Conservation (phyloP, 1,140 invertebrate genomes). For the Trypoxylus dichotomus region DNA sequence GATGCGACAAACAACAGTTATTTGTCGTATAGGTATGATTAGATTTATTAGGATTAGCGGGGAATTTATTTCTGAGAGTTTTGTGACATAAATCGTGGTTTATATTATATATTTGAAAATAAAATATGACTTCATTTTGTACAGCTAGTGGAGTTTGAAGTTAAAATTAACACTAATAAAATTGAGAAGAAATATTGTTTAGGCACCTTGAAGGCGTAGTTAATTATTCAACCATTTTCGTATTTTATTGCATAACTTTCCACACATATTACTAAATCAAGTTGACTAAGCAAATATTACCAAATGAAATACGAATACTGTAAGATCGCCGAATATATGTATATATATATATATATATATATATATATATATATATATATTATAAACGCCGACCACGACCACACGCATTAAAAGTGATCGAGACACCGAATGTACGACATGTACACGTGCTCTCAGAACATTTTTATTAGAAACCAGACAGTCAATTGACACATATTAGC, state of each 20-base stretch:
- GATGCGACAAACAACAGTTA: neutral
- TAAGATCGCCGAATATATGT: neutral
- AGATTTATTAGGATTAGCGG: neutral
- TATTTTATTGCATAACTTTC: neutral
- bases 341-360: too few species aligned
- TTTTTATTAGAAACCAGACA: constrained; percentile 34
- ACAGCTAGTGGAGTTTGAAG: too few species aligned
- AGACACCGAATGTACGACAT: neutral
- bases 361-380: too few species aligned
- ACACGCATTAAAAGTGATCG: neutral
- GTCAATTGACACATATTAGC: constrained; percentile 45
- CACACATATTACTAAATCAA: neutral
- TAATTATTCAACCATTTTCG: neutral
- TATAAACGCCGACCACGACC: neutral
- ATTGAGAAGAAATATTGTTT: too few species aligned
- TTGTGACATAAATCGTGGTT: too few species aligned
- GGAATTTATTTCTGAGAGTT: neutral
- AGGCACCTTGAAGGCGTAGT: neutral
- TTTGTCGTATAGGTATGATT: neutral
- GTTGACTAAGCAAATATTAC: neutral
- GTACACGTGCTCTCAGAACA: constrained; percentile 17
- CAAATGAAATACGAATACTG: neutral
- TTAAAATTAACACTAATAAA: too few species aligned
- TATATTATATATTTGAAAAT: too few species aligned
- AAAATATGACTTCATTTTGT: too few species aligned